A percentile compares a stretch with the other conserved stretches of the same genome.
Conservation (phyloP, 2,888 invertebrate species). For the Tenthredo mesomela region DNA sequence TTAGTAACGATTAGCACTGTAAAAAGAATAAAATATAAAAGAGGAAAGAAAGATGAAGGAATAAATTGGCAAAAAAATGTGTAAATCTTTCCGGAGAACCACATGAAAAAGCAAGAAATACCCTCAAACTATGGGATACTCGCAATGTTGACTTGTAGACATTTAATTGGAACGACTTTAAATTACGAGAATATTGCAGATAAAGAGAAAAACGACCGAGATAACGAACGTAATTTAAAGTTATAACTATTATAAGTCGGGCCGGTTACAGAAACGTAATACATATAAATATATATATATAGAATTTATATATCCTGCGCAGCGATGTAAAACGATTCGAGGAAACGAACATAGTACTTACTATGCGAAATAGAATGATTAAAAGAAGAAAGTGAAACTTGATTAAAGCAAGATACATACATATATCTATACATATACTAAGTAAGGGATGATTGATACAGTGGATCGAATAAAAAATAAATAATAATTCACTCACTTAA, state of each 20-base stretch:
- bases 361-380: not conserved
- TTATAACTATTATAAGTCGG: not conserved
- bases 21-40: not conserved
- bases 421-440: not conserved
- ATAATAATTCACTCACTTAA: slow-evolving; percentile 68
- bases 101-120: not conserved
- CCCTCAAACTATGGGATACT: not conserved
- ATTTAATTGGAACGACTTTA: too few relatives aligned
- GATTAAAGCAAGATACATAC: not conserved
- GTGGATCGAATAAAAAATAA: not conserved
- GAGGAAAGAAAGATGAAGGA: not conserved
- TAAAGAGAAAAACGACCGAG: not conserved
- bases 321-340: not conserved
- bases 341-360: not conserved
- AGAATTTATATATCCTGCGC: not conserved
- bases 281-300: not conserved
- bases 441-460: not conserved
- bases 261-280: not conserved
- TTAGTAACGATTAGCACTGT: not conserved
- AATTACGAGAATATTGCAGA: not conserved
- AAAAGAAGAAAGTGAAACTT: not conserved
- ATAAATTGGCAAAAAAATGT: not conserved
- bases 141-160: too few relatives aligned
- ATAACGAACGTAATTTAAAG: not conserved
- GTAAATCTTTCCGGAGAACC: not conserved